These are phyloP conservation scores for Ornithorhynchus anatinus DNA, from an alignment of 2,113 vertebrate species.

Conservation along the genomic window DNA sequence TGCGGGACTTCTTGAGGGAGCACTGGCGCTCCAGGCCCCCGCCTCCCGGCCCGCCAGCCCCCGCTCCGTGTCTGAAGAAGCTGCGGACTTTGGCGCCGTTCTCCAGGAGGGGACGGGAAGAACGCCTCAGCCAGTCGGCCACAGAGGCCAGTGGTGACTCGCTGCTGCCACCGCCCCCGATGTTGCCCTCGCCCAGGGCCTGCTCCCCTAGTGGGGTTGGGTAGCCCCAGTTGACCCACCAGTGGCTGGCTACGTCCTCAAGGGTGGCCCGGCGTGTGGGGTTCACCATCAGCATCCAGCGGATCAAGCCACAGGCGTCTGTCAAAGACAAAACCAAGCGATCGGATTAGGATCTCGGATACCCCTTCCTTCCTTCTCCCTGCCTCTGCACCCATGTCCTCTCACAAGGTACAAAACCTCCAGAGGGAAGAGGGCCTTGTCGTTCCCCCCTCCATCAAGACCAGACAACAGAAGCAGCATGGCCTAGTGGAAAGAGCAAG, in stretches of 20 bases:
- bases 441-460: no score
- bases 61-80: constrained; percentile 82
- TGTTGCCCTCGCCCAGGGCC: constrained; percentile 38
- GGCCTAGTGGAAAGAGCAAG: no score
- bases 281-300: constrained; percentile 98
- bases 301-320: constrained; percentile 96
- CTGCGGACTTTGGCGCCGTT: constrained; percentile 90
- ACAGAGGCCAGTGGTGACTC: constrained; percentile 71
- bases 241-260: constrained; percentile 93
- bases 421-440: no score
- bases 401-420: no score
- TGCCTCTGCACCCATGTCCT: neutral
- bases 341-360: accelerated
- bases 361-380: no score
- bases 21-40: constrained; percentile 80
- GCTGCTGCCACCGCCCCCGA: neutral
- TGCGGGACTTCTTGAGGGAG: constrained; percentile 90
- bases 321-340: constrained; percentile 1
- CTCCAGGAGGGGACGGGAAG: constrained; percentile 88
- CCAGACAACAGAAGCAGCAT: no score
- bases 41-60: neutral
- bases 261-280: constrained; percentile 90
- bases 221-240: constrained; percentile 99
- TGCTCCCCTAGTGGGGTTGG: constrained; percentile 69
- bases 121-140: constrained; percentile 87